Evolutionary conservation across 1,140 invertebrate genomes (phyloP).

Genomic region (Sweltsa coloradensis): DNA sequence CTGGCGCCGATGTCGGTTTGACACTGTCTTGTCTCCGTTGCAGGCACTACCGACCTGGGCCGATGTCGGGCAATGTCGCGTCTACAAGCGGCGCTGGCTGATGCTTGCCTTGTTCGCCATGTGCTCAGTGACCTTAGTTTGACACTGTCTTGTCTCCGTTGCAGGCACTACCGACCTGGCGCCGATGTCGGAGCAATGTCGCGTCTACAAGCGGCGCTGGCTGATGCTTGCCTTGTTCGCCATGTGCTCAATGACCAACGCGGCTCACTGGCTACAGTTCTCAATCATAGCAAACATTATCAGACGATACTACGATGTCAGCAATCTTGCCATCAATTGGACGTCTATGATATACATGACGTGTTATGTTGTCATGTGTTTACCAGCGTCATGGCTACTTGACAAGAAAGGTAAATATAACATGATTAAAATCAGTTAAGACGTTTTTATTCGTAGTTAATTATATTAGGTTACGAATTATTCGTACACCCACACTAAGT

Average conservation of each 20-base stretch:
- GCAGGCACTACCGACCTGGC: no score
- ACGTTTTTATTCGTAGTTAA: no score
- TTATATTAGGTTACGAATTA: no score
- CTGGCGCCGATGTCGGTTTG: no score
- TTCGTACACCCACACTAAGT: no score
- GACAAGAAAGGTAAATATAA: constrained; percentile 38
- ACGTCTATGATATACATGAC: constrained; percentile 58
- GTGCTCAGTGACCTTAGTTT: constrained; percentile 77
- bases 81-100: constrained; percentile 71
- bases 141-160: no score
- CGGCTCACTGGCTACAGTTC: constrained; percentile 33
- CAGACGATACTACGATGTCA: constrained; percentile 29
- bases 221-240: constrained; percentile 41
- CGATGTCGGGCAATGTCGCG: no score
- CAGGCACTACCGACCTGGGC: no score
- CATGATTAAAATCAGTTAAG: no score
- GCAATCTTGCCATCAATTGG: constrained; percentile 40
- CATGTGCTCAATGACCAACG: constrained; percentile 40
- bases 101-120: constrained; percentile 78
- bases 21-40: no score
- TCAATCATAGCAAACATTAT: constrained; percentile 28
- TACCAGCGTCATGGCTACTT: constrained; percentile 51
- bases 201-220: constrained; percentile 33
- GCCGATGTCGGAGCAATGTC: neutral
- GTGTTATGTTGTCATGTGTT: constrained; percentile 50